phyloP scores from a whole-genome alignment of 2,888 invertebrate genomes.

The Geotrupes spiniger region DNA sequence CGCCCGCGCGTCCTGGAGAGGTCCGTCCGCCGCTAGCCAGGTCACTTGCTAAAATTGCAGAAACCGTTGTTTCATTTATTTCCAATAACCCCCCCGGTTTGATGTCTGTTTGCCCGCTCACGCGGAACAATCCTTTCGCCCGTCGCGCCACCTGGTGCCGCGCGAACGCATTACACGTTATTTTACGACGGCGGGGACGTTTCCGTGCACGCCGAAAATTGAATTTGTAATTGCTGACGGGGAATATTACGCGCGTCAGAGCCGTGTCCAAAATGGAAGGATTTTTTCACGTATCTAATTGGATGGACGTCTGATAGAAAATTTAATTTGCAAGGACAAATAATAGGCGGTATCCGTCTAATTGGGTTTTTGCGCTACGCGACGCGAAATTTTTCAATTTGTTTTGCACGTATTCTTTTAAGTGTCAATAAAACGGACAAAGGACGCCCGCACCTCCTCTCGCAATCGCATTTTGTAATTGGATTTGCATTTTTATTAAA shows the following conservation, averaged over 20 bases:
- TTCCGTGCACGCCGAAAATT: slow-evolving; percentile 1
- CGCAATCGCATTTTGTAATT: too few relatives aligned
- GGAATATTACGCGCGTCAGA: background rate
- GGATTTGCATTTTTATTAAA: too few relatives aligned
- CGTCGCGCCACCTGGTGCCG: slow-evolving; percentile 4
- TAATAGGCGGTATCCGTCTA: background rate
- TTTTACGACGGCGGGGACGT: background rate
- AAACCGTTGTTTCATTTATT: slow-evolving; percentile 6
- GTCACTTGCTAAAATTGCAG: background rate
- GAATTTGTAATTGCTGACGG: slow-evolving; percentile 3
- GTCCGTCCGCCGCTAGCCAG: background rate
- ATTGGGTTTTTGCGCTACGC: too few relatives aligned
- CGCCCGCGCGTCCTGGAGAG: background rate
- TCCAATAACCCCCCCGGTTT: background rate
- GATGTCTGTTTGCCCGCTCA: background rate
- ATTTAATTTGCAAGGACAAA: slow-evolving; percentile 2
- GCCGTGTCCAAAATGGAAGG: background rate
- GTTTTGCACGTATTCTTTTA: too few relatives aligned
- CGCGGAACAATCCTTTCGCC: slow-evolving; percentile 1
- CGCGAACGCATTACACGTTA: slow-evolving; percentile 4
- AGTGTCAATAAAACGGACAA: too few relatives aligned
- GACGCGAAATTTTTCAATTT: too few relatives aligned
- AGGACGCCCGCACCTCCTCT: too few relatives aligned
- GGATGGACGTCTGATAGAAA: background rate
- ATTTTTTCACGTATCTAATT: slow-evolving; percentile 1